phyloP scores from a whole-genome alignment of 2,797 vertebrate species.

The Acanthornis magna region DNA sequence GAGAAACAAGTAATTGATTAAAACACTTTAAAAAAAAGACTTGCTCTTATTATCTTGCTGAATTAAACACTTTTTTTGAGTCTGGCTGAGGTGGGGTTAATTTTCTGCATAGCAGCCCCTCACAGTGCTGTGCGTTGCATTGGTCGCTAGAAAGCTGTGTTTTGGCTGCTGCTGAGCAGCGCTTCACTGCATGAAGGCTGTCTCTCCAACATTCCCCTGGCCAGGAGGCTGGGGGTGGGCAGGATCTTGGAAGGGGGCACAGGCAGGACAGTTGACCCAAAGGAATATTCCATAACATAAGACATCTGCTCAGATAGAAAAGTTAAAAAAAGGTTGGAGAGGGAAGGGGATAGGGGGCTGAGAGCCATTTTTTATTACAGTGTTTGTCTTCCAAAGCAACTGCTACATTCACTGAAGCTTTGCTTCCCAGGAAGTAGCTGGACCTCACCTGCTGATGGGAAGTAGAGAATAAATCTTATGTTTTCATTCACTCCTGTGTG shows the following conservation, averaged over 20 bases:
- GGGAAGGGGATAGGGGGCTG: neutral
- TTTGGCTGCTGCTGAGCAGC: neutral
- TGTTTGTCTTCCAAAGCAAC: neutral
- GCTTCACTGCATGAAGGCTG: neutral
- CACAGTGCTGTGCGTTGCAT: neutral
- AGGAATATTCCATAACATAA: neutral
- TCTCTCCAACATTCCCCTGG: neutral
- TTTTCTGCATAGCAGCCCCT: neutral
- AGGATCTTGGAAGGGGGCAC: neutral
- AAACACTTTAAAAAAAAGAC: neutral
- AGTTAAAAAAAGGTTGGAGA: neutral
- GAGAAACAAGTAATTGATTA: neutral
- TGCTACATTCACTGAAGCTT: neutral
- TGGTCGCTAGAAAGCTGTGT: neutral
- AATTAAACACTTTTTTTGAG: neutral
- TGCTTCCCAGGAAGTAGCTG: neutral
- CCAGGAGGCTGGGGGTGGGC: neutral
- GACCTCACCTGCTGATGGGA: neutral
- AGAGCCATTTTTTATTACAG: fast-evolving
- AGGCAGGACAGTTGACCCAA: neutral
- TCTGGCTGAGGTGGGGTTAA: neutral
- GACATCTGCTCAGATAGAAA: neutral
- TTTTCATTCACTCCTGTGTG: neutral
- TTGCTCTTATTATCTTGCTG: neutral
- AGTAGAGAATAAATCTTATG: neutral